Evolutionary conservation across 2,113 vertebrate species (phyloP), one percentile per base, ranked within the genome.

Genomic region (Lophura nycthemera): DNA sequence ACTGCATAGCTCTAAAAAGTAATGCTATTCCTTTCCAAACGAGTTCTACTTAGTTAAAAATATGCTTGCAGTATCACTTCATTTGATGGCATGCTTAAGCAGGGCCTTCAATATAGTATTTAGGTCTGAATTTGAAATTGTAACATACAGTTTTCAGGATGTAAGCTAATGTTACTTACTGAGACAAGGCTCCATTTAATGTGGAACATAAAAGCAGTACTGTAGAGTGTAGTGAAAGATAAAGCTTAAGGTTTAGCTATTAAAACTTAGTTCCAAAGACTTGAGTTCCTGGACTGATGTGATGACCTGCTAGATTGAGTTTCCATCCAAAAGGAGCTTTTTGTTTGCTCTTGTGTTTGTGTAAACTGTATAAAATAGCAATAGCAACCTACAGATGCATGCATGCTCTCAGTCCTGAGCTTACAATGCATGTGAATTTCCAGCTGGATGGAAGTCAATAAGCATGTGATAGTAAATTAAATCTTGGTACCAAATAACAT

Each of bases 401-500:
- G 32, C 7, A 1, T 5, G 11, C 10, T 83, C 19, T 56, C 21
- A 50, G 4, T 34, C 32, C 60, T 57, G 65, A 1, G 1, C 22
- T 50, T 54, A 7, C 0, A 48, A 34, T 24, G 19, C 36, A 14
- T 4, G 8, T 40, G 7, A 8, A 7, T 84, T 83, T 89, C 52
- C 18, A 40, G 38, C 10, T 57, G 34, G 11, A 52, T 78, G 20
- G 25, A 54, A 73, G 56, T 67, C 72, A 59, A 0, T 29, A 69
- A 70, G 11, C 29, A 52, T 60, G 22, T 69, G 73, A 24, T 40
- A n/a, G 34, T 30, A 83, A 67, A 30, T 7, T 60, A 38, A 12
- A 30, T 9, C 0, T 0, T 3, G 24, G 13, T 76, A 19, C 36
- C 1, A 6, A 77, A 67, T 71, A 76, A 47, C 5, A 5, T 50